Base-by-base conservation (phyloP, 2,888 invertebrate genomes). In the Tachina fera region DNA sequence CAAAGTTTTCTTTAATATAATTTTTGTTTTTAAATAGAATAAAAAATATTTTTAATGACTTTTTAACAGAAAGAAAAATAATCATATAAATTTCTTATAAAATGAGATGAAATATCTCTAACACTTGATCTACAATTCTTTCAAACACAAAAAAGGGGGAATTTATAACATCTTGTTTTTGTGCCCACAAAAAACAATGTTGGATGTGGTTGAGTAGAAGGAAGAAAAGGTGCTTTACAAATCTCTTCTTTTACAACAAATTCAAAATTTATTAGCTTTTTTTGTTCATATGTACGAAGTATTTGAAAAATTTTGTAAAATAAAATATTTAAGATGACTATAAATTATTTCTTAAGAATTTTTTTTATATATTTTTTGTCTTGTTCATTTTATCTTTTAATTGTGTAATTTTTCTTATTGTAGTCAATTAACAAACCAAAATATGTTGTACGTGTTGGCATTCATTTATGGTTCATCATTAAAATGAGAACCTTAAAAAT, bases 331-430 rank as follows among this genome's bases (percentile, higher is more conserved):
- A 61, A 83, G 79, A 83, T 76, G 86, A 67, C 86, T 56, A 86
- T 86, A 86, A 86, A 86, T 86, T 86, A 86, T 83, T 83, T 86
- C 71, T 47, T 41, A 49, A 49, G 75, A 78, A 85, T 85, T 74
- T 78, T 51, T 75, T 68, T 49, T 31, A 31, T 6, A 6, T 31
- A 6, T 31, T 6, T 31, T 31, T 31, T 68, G 68, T 75, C 75
- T 83, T 86, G 79, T 79, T 79, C 79, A 51, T 72, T 75, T 86
- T 86, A 86, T 86, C 86, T 86, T 86, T 86, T 86, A 83, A 86
- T 86, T 86, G 86, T 80, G 79, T 86, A 86, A 86, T 86, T 86
- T 86, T 86, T 86, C 86, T 86, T 86, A 86, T 86, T 86, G 86
- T 80, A 83, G 86, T 86, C 86, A 86, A 86, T 86, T 86, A 86